Evolutionary conservation across 2,888 invertebrate genomes (phyloP).

Genomic region (Spatulosminthurus flaviceps): DNA sequence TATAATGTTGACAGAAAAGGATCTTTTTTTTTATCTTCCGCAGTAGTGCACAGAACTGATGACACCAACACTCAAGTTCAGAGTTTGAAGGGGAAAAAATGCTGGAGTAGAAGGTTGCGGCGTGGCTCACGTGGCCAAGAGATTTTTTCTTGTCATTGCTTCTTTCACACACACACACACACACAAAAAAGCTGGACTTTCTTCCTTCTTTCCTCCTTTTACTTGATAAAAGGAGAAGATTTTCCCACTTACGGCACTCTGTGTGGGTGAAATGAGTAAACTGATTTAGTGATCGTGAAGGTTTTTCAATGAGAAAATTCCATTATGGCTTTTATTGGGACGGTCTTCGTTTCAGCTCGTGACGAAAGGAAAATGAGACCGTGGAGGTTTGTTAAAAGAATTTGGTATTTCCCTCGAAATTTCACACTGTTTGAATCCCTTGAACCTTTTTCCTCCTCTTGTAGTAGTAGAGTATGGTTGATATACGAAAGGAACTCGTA

Average conservation of each 20-base stretch:
- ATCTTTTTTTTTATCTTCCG: background rate
- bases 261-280: background rate
- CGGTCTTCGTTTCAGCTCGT: constrained; percentile 34
- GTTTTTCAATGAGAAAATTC: constrained; percentile 36
- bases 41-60: too few species aligned
- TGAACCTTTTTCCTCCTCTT: background rate
- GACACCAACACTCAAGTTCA: background rate
- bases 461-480: background rate
- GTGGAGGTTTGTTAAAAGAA: constrained; percentile 16
- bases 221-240: too few species aligned
- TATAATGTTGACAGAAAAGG: background rate
- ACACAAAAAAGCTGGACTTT: background rate
- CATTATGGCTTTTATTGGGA: constrained; percentile 33
- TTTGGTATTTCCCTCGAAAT: background rate
- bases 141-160: background rate
- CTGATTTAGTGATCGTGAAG: constrained; percentile 22
- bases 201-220: background rate
- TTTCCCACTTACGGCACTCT: too few species aligned
- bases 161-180: background rate
- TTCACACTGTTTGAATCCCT: background rate
- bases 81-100: background rate
- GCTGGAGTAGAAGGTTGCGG: background rate
- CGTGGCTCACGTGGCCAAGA: background rate
- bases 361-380: constrained; percentile 34
- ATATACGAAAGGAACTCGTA: background rate